Base-by-base conservation (phyloP, 2,888 invertebrate genomes). In the Oxytorus armatus region DNA sequence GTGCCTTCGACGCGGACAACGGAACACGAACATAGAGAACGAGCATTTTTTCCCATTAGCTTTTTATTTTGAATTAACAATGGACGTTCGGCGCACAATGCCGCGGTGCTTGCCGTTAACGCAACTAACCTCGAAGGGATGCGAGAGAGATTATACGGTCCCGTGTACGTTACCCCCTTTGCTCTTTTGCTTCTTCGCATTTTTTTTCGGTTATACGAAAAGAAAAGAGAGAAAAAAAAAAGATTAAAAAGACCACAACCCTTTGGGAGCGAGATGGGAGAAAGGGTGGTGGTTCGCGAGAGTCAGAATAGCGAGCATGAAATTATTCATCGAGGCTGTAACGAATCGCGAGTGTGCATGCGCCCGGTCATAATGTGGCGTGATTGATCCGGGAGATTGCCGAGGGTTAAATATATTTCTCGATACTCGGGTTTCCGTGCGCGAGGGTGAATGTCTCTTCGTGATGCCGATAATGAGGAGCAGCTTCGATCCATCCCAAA, bases 31-130 rank as follows among this genome's bases (percentile, higher is more conserved):
- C 53, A 51, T 29, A 49, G 36, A 65, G 44, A 69, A 65, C 69
- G 42, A 33, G 57, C 11, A 42, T 55, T 59, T 59, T 68, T 79
- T 63, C 33, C 68, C 74, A 63, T 63, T 68, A 69, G 44, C 61
- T 78, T 73, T 77, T 77, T 51, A 78, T 73, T 74, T 47, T 68
- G 53, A 68, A 61, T 63, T 44, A 11, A 78, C 66, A 78, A 78
- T 78, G 25, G 73, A 23, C 36, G 18, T 23, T 29, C n/a, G 68
- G 36, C 3, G 47, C 33, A 72, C 75, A 72, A 57, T 70, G 55
- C 47, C 33, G 53, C 44, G 44, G 69, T 69, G 66, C 49, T 68
- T 51, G 66, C 75, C 49, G 57, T 68, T 59, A 68, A 75, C 68
- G 4, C 59, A 42, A 68, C 75, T 68, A 42, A 68, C 36, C 65